Percentiles rank a stretch among this genome's conserved stretches.
Conservation (phyloP, 1,140 invertebrate genomes). For the Micrasema longulum region DNA sequence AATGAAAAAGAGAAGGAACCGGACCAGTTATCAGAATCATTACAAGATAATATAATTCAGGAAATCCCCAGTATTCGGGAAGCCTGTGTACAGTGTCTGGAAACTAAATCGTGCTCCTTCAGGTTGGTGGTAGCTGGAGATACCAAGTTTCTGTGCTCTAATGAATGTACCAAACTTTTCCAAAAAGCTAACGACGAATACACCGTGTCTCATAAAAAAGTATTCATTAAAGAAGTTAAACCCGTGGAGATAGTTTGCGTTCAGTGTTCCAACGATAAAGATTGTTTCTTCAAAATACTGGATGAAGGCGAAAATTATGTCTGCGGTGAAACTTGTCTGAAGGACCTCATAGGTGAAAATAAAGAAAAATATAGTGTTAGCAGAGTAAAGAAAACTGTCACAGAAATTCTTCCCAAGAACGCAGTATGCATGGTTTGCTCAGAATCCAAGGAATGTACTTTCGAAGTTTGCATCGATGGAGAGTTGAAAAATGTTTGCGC, state of each 20-base stretch:
- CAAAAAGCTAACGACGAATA: constrained; percentile 57
- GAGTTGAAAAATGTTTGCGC: constrained; percentile 61
- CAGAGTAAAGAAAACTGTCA: constrained; percentile 59
- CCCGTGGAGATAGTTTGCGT: constrained; percentile 60
- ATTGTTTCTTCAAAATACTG: constrained; percentile 69
- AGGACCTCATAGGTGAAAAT: constrained; percentile 69
- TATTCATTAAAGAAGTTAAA: constrained; percentile 62
- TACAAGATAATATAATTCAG: constrained; percentile 58
- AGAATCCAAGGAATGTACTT: constrained; percentile 59
- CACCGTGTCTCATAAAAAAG: constrained; percentile 59
- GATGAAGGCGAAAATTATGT: constrained; percentile 67
- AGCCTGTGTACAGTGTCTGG: constrained; percentile 59
- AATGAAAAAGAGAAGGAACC: constrained; percentile 53
- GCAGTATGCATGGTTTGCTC: constrained; percentile 59
- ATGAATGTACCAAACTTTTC: constrained; percentile 58
- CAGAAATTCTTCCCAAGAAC: constrained; percentile 57
- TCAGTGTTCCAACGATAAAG: constrained; percentile 64
- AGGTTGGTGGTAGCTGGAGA: constrained; percentile 57
- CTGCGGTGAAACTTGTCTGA: constrained; percentile 67
- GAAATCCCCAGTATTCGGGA: constrained; percentile 50
- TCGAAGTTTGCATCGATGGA: constrained; percentile 59
- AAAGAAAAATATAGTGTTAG: constrained; percentile 66
- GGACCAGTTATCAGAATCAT: constrained; percentile 55
- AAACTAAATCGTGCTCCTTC: constrained; percentile 57
- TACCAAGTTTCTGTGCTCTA: constrained; percentile 59